These are phyloP conservation scores for Craniophora ligustri DNA, from an alignment of 2,888 invertebrate genomes.

Conservation along the genomic window DNA sequence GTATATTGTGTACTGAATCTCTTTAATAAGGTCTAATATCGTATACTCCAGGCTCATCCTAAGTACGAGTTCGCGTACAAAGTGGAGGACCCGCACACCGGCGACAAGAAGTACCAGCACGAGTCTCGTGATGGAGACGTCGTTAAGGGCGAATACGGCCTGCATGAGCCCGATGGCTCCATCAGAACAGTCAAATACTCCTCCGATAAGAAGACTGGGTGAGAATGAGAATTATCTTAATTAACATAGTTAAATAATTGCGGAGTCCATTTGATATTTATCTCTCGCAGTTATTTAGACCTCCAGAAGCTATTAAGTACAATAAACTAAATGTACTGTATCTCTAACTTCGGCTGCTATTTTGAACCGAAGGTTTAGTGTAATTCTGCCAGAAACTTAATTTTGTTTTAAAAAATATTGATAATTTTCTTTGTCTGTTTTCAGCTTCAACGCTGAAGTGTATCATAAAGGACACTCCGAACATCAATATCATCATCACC, in stretches of 20 bases:
- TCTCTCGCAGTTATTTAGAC: too few species aligned
- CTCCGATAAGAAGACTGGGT: slow-evolving; percentile 84
- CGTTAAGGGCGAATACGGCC: slow-evolving; percentile 81
- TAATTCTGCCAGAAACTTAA: too few species aligned
- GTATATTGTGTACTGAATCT: too few species aligned
- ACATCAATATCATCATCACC: slow-evolving; percentile 55
- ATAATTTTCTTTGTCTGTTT: slow-evolving; percentile 22
- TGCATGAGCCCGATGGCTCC: slow-evolving; percentile 71
- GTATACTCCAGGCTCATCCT: slow-evolving; percentile 75
- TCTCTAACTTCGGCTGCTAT: too few species aligned
- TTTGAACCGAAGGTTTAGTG: too few species aligned
- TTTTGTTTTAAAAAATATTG: not conserved
- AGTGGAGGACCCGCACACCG: slow-evolving; percentile 86
- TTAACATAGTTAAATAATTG: not conserved
- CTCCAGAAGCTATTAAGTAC: too few species aligned
- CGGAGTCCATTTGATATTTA: too few species aligned
- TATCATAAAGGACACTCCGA: slow-evolving; percentile 74
- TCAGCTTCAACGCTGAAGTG: slow-evolving; percentile 87
- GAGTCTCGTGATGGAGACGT: slow-evolving; percentile 87
- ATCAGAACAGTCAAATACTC: slow-evolving; percentile 76
- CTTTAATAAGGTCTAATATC: too few species aligned
- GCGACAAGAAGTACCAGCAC: slow-evolving; percentile 86
- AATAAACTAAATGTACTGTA: too few species aligned
- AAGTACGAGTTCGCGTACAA: slow-evolving; percentile 87
- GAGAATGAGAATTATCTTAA: slow-evolving; percentile 41